Base-by-base conservation (phyloP, 1,140 invertebrate species). In the Medauroidea extradentata region DNA sequence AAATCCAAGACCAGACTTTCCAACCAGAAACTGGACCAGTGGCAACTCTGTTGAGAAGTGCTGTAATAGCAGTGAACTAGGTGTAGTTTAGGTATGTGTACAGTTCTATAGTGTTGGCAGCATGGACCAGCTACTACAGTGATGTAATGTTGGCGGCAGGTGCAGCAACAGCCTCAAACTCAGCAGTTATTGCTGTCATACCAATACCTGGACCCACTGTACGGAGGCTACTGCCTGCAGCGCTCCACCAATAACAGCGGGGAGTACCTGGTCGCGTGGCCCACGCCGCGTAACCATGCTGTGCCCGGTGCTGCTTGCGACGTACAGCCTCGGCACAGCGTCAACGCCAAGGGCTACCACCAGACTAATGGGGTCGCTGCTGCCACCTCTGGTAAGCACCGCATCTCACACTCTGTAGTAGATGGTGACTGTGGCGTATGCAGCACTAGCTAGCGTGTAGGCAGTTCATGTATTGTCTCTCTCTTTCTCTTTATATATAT, bases 151-250 rank as follows among this genome's bases (percentile, higher is more conserved):
- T 4, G 29, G 4, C 29, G 29, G 1, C 79, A 80, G 46, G 67
- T 73, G 44, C 63, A 53, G 8, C 79, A 80, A 63, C 78, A 79
- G 18, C 75, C 73, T 14, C 77, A 79, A 59, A 71, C 73, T 72
- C 75, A 43, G 27, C 80, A 81, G 55, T 78, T 85, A 49, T 76
- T 82, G 63, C 78, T 87, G 60, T 82, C 83, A 65, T 86, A 86
- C 67, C 85, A 86, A 59, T 87, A 87, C 72, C 70, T 87, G 53
- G 85, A 87, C 69, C 83, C 83, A 2, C 78, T 80, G 38, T 85
- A 85, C 65, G 78, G 83, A 21, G 69, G 78, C 1, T 87, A 86
- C 66, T 78, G 86, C 48, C 76, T 87, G 53, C 82, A 85, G 53
- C 83, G 83, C 3, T 75, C 75, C 3, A 29, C 21, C 8, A 38